Base-by-base conservation (phyloP, 2,888 invertebrate species). In the Perizoma flavofasciatum region DNA sequence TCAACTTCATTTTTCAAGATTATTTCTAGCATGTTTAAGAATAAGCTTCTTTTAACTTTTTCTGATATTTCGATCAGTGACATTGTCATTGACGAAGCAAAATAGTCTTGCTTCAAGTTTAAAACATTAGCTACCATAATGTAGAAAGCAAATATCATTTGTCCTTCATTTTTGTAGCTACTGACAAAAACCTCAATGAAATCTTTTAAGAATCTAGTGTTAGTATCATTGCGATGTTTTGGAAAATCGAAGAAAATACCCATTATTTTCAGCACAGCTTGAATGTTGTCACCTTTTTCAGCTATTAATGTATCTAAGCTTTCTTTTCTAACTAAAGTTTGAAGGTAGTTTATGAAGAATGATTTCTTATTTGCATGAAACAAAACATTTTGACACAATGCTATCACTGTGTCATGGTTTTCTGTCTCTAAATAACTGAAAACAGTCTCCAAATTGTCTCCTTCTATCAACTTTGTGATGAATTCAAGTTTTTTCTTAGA, bases 211-310 rank as follows among this genome's bases (percentile, higher is more conserved):
- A 89, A 89, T 53, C 78, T 79, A 0, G 71, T 53, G 51, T 86
- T 77, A 32, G 68, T 78, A 1, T 73, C 74, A 0, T 79, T 75
- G n/a, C 85, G 70, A 33, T 80, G 79, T 56, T 81, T 82, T 0
- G 88, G 83, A 46, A 85, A 89, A 44, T 84, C 83, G 49, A 91
- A 86, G 57, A 91, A 85, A 0, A 80, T 65, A 60, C 79, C 82
- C 87, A 92, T 87, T 5, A 91, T 84, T 81, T 88, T 91, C 2
- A 92, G 70, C 0, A 92, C 88, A 0, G 88, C 85, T 67, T 88
- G 88, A 53, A 92, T 86, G 43, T 86, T 89, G 45, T 92, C 92
- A 0, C 90, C 89, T 62, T 87, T 92, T 65, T 92, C 88, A 1
- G 83, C 75, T 0, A 89, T 82, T 6, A 92, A 65, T 5, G 83